Conservation (phyloP, 2,888 invertebrate species). For the Pterostichus niger region DNA sequence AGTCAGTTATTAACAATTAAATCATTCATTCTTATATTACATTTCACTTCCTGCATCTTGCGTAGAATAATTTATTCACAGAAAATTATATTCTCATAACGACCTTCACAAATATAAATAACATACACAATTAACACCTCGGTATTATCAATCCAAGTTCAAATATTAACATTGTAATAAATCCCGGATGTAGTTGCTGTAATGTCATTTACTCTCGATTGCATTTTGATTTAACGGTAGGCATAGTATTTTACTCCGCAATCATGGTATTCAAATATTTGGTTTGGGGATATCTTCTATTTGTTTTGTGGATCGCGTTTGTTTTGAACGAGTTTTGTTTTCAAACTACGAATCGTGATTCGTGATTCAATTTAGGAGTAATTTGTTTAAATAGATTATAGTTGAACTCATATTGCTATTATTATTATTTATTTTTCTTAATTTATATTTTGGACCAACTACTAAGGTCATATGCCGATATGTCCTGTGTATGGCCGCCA, state of each 20-base stretch:
- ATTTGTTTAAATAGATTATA: too few relatives aligned
- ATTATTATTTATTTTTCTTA: too few relatives aligned
- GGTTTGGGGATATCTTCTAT: background rate
- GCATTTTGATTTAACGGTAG: constrained; percentile 7
- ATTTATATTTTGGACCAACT: too few relatives aligned
- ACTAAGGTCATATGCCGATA: too few relatives aligned
- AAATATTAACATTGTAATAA: constrained; percentile 1
- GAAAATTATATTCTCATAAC: constrained; percentile 8
- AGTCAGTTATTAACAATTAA: too few relatives aligned
- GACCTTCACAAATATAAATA: background rate
- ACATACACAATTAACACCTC: background rate
- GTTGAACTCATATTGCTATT: too few relatives aligned
- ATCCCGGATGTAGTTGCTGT: background rate
- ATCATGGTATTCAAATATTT: background rate
- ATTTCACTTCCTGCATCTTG: constrained; percentile 4
- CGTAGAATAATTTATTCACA: background rate
- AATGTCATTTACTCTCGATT: constrained; percentile 12
- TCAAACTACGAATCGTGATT: too few relatives aligned
- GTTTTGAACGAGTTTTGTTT: background rate
- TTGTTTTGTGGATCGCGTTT: background rate
- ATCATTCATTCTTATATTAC: background rate
- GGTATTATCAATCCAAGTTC: constrained; percentile 1
- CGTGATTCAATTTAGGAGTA: too few relatives aligned
- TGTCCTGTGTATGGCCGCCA: too few relatives aligned
- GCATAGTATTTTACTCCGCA: background rate